phyloP scores from a whole-genome alignment of 2,797 vertebrate species.

The Fistularia tabacaria region DNA sequence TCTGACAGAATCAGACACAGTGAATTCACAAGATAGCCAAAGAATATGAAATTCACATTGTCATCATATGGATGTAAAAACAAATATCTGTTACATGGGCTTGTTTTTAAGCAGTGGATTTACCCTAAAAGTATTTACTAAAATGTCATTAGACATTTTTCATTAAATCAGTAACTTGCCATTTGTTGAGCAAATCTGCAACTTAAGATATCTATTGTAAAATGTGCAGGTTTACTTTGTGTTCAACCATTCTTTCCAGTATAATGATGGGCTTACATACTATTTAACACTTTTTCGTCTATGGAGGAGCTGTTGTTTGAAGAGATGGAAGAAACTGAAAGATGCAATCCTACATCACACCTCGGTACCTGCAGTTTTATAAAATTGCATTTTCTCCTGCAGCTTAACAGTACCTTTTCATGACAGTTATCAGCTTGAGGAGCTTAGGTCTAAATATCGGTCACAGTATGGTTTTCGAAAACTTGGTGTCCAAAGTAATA shows the following conservation, averaged over 20 bases:
- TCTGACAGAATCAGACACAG: too few relatives aligned
- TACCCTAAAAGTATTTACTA: too few relatives aligned
- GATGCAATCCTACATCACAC: slow-evolving; percentile 53
- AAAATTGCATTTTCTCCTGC: slow-evolving; percentile 59
- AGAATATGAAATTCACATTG: too few relatives aligned
- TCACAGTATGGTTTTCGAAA: slow-evolving; percentile 78
- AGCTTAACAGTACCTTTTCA: slow-evolving; percentile 74
- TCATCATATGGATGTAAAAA: too few relatives aligned
- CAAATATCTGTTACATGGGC: too few relatives aligned
- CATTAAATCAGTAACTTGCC: too few relatives aligned
- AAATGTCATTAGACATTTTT: too few relatives aligned
- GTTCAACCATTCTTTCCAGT: slow-evolving; percentile 2
- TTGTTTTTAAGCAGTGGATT: too few relatives aligned
- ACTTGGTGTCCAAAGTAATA: slow-evolving; percentile 71
- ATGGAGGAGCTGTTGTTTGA: slow-evolving; percentile 33
- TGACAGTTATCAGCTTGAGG: slow-evolving; percentile 75
- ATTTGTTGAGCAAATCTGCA: too few relatives aligned
- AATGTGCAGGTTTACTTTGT: too few relatives aligned
- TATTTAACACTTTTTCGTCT: slow-evolving; percentile 10
- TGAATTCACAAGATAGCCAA: too few relatives aligned
- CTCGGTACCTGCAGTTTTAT: slow-evolving; percentile 66
- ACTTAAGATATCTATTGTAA: too few relatives aligned
- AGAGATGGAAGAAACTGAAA: slow-evolving; percentile 38
- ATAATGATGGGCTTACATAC: slow-evolving; percentile 22
- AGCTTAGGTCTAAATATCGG: slow-evolving; percentile 82